Base-by-base conservation (phyloP, 1,140 invertebrate genomes). In the Zophobas morio region DNA sequence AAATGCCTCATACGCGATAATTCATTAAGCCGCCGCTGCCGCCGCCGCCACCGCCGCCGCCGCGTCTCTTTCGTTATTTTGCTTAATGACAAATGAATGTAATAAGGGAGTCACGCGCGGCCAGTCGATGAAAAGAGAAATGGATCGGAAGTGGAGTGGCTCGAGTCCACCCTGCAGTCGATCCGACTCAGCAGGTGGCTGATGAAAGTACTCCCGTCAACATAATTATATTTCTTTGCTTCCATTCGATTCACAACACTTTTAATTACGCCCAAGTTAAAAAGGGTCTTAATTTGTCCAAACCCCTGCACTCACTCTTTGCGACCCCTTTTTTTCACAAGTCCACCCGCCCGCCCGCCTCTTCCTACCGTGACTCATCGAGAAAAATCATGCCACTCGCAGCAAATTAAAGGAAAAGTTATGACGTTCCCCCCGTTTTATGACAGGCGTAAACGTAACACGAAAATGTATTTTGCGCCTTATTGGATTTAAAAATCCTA, bases 171-270 rank as follows among this genome's bases (percentile, higher is more conserved):
- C 66, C 37, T 60, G 46, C 40, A 51, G 53, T 54, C 56, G 20
- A 51, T 76, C 60, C 54, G 34, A 63, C 80, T 78, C 80, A 78
- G 80, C 80, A 81, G 80, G 80, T 81, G 80, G 78, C 75, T 74
- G 80, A 81, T 81, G 80, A 81, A 78, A 81, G 70, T 80, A 76
- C 70, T 79, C 76, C 75, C 77, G 76, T 81, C 80, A 78, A 78
- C 77, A 78, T 81, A 80, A 81, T 80, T 81, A 81, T 81, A 81
- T 80, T 81, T 80, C 78, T 77, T 80, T 74, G 57, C 74, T 79
- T 76, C 75, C 74, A 78, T 74, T 78, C 76, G 75, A 75, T 70
- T 81, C 80, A 81, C 78, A 75, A 81, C 77, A 81, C 80, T 75
- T 81, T 81, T 81, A 80, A 81, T 80, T 81, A 80, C 79, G 74